Base-by-base conservation (phyloP, 2,888 invertebrate species). In the Synanthedon formicaeformis region DNA sequence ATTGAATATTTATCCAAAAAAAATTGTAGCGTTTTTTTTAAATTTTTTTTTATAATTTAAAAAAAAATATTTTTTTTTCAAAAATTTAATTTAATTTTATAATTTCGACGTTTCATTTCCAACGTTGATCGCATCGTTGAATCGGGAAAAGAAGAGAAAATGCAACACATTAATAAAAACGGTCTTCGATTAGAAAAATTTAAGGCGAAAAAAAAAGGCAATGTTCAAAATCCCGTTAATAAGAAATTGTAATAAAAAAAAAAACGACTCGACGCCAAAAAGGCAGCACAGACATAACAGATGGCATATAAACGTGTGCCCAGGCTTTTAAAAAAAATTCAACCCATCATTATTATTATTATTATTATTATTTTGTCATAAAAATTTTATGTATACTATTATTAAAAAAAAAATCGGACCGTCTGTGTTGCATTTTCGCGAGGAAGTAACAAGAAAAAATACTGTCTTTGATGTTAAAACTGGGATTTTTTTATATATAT, bases 361-460 rank as follows among this genome's bases (percentile, higher is more conserved):
- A 27, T 27, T 45, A 13, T 45, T 13, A 13, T n/a, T 45, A 45
- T 13, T 45, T n/a, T 8, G 2, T 45, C 45, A 45, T 6, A 12
- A 13, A n/a, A 45, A 45, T 12, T 34, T 34, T 13, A 23, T 23
- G 1, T 6, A 60, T 60, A 56, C 55, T 58, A 59, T 58, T 57
- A 55, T 52, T 56, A 58, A 54, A 56, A 58, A 57, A 55, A 56
- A 64, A 58, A 64, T 63, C 69, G 80, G 81, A 84, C 86, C 86
- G 86, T 87, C 86, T 87, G 71, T 87, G 86, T 87, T 87, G 86
- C 86, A 87, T 86, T 87, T 86, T 84, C 86, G 77, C 78, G 72
- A 69, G 59, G 71, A 73, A 66, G 58, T 54, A 10, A 40, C 10
- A 40, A 53, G 57, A 60, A 61, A 62, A 64, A 61, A 62, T 63